A percentile compares a stretch with the other conserved stretches of the same genome.
Conservation (phyloP, 30 jellyfish, hydroid and myxozoan species). For the Sanderia malayensis region DNA sequence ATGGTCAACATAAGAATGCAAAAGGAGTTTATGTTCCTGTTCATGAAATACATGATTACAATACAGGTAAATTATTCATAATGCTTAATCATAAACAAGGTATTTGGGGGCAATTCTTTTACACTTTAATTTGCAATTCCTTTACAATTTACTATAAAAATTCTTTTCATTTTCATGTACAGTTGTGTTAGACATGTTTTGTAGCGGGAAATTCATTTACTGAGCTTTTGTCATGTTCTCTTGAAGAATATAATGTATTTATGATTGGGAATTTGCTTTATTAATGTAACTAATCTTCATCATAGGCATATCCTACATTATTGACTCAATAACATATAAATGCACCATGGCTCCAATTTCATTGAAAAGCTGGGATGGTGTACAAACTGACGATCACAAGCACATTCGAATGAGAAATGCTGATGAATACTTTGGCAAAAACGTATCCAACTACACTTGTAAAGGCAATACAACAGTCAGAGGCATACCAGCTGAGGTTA, state of each 20-base stretch:
- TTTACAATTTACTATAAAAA: too few relatives aligned
- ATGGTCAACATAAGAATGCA: slow-evolving; percentile 25
- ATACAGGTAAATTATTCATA: slow-evolving; percentile 41
- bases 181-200: neutral
- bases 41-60: slow-evolving; percentile 53
- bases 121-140: too few relatives aligned
- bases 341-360: slow-evolving; percentile 24
- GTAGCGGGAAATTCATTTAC: neutral
- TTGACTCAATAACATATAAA: slow-evolving; percentile 13
- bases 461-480: slow-evolving; percentile 32
- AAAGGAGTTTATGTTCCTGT: slow-evolving; percentile 18
- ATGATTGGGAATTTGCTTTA: too few relatives aligned
- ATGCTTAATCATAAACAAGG: neutral
- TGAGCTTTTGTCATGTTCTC: neutral
- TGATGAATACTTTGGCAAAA: slow-evolving; percentile 22
- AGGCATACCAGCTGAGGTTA: slow-evolving; percentile 29
- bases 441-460: neutral
- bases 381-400: slow-evolving; percentile 38
- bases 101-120: neutral
- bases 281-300: too few relatives aligned
- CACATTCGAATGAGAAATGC: slow-evolving; percentile 45
- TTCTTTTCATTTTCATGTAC: neutral
- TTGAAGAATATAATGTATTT: too few relatives aligned
- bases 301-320: slow-evolving; percentile 24
- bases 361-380: slow-evolving; percentile 30